Evolutionary conservation across 2,888 invertebrate genomes (phyloP), one percentile per base, ranked within the genome.

Genomic region (Thecocarcelia acutangulata): DNA sequence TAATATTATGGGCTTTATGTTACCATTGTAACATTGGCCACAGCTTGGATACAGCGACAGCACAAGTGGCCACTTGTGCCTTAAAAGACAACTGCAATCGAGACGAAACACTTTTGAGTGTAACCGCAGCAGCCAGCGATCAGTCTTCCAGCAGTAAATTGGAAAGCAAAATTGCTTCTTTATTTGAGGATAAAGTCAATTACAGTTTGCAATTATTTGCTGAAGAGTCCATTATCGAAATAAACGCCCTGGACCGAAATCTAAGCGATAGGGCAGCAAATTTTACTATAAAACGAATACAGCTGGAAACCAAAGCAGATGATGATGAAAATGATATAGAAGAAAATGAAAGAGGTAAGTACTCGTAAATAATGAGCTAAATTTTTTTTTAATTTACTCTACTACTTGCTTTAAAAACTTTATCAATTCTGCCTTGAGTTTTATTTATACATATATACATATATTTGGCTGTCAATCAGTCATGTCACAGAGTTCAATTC

Each of bases 111-210:
- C 83, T 90, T n/a, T 77, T 90, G 40, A 37, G 84, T 0, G 83
- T 85, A 33, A 81, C 85, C 0, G 68, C 69, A 4, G 85, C 84
- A 37, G 85, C 86, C 44, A 76, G 84, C 13, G 70, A 80, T 63
- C 83, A 72, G 9, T 21, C 59, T 0, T 63, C 85, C 2, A 83
- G 74, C 37, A 87, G 86, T 63, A 86, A 88, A 46, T 85, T 90
- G 64, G 89, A 89, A 64, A 87, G 85, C 56, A 87, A 90, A 80
- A 90, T 90, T 40, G 85, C 89, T 3, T 89, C 90, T 28, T 86
- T 90, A 40, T 90, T 90, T 66, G 90, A 90, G 85, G 90, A 90
- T 83, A 90, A 90, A 83, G 90, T 90, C 19, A 90, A 90, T 42
- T 90, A 90, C 17, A 90, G 90, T 37, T 80, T 90, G 13, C 88